Evolutionary conservation across 2,888 invertebrate genomes (phyloP), one percentile per base, ranked within the genome.

Genomic region (Drosophila planitibia): DNA sequence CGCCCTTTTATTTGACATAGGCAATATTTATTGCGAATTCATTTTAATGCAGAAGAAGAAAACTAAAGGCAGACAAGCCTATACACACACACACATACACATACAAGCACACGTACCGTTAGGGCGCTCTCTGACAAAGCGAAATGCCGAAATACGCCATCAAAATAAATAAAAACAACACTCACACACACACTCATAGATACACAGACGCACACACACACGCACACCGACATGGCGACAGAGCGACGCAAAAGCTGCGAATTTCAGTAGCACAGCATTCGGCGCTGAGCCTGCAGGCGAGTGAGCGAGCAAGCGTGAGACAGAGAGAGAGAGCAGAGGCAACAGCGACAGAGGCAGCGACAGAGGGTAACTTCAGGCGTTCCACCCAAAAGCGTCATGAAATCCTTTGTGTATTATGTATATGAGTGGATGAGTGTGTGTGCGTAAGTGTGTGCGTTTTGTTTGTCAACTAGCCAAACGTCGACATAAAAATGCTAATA

Each of bases 11-110:
- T 88, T 88, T 85, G 88, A 85, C 90, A 89, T 82, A 76, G 89
- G 90, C 90, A 85, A 85, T 88, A 88, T 88, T 88, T 88, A 88
- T 88, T 90, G 90, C 90, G 86, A 88, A 89, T 89, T 88, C 89
- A 85, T 88, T 90, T 86, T 83, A 89, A 83, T 90, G 82, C 67
- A 74, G 78, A 70, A 70, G 80, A 71, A 59, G 75, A 65, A 57
- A 81, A 81, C 81, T 81, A 78, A 69, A 78, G 69, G 57, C 51
- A 77, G 62, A 70, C 70, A 74, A 85, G 67, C 83, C 54, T 65
- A 74, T 74, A 49, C 55, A 65, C 49, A 47, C 58, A 57, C 37
- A 53, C 47, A 58, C 39, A 44, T 22, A 65, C 28, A 51, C 49
- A 60, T 1, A 47, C 4, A 16, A 25, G 12, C 28, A 49, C 16